phyloP scores from a whole-genome alignment of 2,113 vertebrate species.

The Gavialis gangeticus region DNA sequence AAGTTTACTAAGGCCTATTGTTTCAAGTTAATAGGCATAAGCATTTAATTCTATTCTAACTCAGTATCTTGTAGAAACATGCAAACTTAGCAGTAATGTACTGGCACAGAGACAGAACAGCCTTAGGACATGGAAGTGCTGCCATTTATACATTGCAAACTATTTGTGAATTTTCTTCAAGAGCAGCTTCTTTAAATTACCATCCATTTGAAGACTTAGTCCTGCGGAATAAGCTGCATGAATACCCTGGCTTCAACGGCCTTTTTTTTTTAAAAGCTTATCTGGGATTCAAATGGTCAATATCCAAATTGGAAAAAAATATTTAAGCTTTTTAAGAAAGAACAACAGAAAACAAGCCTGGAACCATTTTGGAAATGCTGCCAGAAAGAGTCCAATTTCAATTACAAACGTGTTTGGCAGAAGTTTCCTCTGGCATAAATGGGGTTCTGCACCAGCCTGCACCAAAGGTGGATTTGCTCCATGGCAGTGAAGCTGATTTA shows the following conservation, averaged over 20 bases:
- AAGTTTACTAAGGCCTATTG: slow-evolving; percentile 13
- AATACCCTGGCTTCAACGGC: neutral
- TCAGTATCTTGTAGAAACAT: slow-evolving; percentile 51
- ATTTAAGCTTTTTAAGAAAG: slow-evolving; percentile 37
- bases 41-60: slow-evolving; percentile 26
- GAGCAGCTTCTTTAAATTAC: slow-evolving; percentile 28
- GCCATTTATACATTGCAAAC: slow-evolving; percentile 8
- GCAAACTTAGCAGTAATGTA: slow-evolving; percentile 20
- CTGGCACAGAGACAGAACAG: slow-evolving; percentile 45
- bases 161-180: slow-evolving; percentile 1
- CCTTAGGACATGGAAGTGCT: slow-evolving; percentile 24
- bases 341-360: neutral
- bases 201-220: neutral
- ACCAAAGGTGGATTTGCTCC: slow-evolving; percentile 55
- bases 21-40: slow-evolving; percentile 33
- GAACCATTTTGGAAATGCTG: neutral
- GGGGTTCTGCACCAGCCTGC: neutral
- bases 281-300: slow-evolving; percentile 36
- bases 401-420: slow-evolving; percentile 47
- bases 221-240: neutral
- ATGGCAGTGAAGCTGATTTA: slow-evolving; percentile 35
- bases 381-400: slow-evolving; percentile 43
- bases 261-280: slow-evolving; percentile 10
- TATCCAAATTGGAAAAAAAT: slow-evolving; percentile 31
- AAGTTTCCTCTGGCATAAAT: neutral